A percentile compares a stretch with the other conserved stretches of the same genome.
These are phyloP conservation scores for Nymphicus hollandicus DNA, from an alignment of 2,113 vertebrate genomes.

Conservation along the genomic window DNA sequence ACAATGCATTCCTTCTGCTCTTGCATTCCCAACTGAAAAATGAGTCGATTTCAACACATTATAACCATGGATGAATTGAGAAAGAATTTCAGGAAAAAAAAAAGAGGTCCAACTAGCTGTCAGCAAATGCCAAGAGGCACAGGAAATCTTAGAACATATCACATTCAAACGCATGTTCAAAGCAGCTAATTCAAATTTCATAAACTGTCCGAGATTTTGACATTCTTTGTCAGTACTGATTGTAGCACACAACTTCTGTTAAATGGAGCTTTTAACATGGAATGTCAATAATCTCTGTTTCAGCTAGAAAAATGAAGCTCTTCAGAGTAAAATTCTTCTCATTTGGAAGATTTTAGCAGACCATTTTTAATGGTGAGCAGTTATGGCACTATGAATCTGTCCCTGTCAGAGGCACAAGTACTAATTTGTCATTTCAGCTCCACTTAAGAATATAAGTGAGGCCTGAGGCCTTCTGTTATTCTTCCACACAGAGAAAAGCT, in stretches of 20 bases:
- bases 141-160: not conserved
- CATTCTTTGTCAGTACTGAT: not conserved
- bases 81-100: not conserved
- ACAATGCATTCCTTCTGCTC: conserved; percentile 19
- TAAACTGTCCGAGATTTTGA: not conserved
- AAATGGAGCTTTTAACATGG: not conserved
- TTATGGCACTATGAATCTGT: not conserved
- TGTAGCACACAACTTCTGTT: not conserved
- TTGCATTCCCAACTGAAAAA: not conserved
- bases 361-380: not conserved
- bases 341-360: not conserved
- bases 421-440: not conserved
- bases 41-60: not conserved
- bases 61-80: not conserved
- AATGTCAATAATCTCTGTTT: not conserved
- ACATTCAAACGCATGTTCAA: not conserved
- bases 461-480: not conserved
- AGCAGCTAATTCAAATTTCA: not conserved
- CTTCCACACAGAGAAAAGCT: not conserved
- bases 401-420: not conserved
- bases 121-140: not conserved
- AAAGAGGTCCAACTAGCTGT: not conserved
- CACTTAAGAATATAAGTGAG: not conserved
- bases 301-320: not conserved
- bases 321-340: not conserved